Percentiles rank a stretch among this genome's conserved stretches.
Conservation (phyloP, 23 tunicate species). For the Pegea sp. region DNA sequence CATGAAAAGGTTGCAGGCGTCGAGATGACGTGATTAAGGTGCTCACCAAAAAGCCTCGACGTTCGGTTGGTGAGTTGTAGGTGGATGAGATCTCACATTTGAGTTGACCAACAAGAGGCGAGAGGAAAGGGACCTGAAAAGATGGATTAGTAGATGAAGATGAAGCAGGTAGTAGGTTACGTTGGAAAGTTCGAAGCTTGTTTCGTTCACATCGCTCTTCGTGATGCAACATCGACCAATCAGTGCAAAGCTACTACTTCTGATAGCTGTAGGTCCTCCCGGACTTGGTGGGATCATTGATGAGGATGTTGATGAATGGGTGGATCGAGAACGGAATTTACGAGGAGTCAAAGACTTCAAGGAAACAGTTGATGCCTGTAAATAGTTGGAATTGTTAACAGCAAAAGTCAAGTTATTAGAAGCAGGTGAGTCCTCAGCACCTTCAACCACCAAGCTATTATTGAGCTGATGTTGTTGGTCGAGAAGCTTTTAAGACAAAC, state of each 20-base stretch:
- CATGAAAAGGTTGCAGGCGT: not conserved
- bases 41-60: slow-evolving; percentile 72
- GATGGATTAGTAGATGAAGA: no score
- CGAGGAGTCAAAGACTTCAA: slow-evolving; percentile 90
- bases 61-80: slow-evolving; percentile 43
- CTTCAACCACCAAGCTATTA: no score
- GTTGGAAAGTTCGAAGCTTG: slow-evolving; percentile 49
- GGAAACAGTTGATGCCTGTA: no score
- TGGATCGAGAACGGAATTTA: slow-evolving; percentile 12
- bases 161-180: no score
- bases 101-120: slow-evolving; percentile 71
- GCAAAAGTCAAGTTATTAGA: no score
- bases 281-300: slow-evolving; percentile 62
- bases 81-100: slow-evolving; percentile 15
- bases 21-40: not conserved
- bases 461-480: no score
- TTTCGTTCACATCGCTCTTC: slow-evolving; percentile 23
- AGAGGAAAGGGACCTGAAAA: slow-evolving; percentile 91
- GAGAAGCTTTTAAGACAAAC: not conserved
- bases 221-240: slow-evolving; percentile 46
- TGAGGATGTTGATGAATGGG: slow-evolving; percentile 6
- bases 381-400: not conserved
- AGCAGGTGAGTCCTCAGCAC: no score
- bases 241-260: slow-evolving; percentile 68
- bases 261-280: slow-evolving; percentile 87